Evolutionary conservation across 2,888 invertebrate species (phyloP).

Genomic region (Orchesellides sinensis): DNA sequence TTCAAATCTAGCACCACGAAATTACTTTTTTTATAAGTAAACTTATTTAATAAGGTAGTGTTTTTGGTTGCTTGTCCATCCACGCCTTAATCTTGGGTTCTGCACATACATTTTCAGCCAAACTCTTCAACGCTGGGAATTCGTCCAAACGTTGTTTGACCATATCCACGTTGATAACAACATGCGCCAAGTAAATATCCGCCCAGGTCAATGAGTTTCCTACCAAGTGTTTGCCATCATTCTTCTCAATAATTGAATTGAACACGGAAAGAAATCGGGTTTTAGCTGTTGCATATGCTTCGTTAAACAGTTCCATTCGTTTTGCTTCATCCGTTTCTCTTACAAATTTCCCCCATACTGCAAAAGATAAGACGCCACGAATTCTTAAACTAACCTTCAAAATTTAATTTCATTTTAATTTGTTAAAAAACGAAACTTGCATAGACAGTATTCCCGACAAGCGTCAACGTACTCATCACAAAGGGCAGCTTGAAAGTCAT

Average conservation of each 20-base stretch:
- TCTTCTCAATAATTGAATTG: conserved; percentile 36
- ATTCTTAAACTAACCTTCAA: too few relatives aligned
- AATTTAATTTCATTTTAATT: too few relatives aligned
- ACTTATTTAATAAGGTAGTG: not conserved
- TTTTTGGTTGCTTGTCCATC: conserved; percentile 79
- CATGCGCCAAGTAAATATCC: conserved; percentile 81
- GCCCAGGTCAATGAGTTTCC: conserved; percentile 64
- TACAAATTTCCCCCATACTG: not conserved
- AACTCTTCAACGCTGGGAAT: conserved; percentile 79
- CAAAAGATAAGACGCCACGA: too few relatives aligned
- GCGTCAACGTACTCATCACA: conserved; percentile 49
- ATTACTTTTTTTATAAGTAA: not conserved
- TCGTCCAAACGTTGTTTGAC: conserved; percentile 79
- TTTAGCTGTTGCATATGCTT: not conserved
- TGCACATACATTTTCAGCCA: conserved; percentile 79
- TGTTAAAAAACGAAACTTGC: too few relatives aligned
- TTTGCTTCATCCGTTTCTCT: conserved; percentile 8
- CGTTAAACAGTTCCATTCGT: not conserved
- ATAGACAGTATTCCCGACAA: conserved; percentile 22
- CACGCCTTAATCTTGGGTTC: conserved; percentile 80
- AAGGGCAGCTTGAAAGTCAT: conserved; percentile 77
- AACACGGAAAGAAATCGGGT: conserved; percentile 77
- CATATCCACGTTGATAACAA: conserved; percentile 79
- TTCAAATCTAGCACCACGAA: too few relatives aligned
- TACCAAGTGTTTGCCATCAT: conserved; percentile 55